Percentiles rank a stretch among this genome's conserved stretches.
These are phyloP conservation scores for Gymnothorax reevesii DNA, from an alignment of 2,797 vertebrate species.

Conservation along the genomic window DNA sequence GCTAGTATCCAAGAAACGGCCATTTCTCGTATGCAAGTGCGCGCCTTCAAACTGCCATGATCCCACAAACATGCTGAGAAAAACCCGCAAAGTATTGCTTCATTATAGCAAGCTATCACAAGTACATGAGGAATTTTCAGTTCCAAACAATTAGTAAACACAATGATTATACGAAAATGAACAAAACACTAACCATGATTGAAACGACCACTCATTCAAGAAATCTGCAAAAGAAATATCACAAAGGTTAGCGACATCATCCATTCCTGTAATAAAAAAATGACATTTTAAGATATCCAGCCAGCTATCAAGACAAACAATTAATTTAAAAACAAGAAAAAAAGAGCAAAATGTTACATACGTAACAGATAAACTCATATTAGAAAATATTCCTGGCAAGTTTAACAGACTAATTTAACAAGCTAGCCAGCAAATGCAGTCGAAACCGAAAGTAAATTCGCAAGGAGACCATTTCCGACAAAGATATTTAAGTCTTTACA, in stretches of 20 bases:
- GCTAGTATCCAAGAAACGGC: no score
- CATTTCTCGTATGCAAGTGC: no score
- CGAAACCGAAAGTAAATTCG: neutral
- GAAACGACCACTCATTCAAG: constrained; percentile 1
- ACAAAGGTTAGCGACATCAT: no score
- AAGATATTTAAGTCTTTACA: neutral
- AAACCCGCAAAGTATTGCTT: neutral
- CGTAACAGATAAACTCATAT: neutral
- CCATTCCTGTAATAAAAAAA: no score
- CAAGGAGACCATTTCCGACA: neutral
- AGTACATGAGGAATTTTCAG: neutral
- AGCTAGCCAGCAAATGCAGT: constrained; percentile 33
- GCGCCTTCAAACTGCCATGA: no score
- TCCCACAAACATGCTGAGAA: no score
- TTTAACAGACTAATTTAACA: neutral
- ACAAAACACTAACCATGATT: neutral
- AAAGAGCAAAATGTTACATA: neutral
- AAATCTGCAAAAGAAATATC: neutral
- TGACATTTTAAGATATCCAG: no score
- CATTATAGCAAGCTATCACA: neutral
- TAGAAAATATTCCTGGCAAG: neutral
- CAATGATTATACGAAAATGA: neutral
- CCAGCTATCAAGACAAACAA: no score
- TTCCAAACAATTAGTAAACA: neutral
- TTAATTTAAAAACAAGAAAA: neutral